Percentiles rank a stretch among this genome's conserved stretches.
Evolutionary conservation across 1,140 invertebrate species (phyloP).

Genomic region (Macrobrachium rosenbergii): DNA sequence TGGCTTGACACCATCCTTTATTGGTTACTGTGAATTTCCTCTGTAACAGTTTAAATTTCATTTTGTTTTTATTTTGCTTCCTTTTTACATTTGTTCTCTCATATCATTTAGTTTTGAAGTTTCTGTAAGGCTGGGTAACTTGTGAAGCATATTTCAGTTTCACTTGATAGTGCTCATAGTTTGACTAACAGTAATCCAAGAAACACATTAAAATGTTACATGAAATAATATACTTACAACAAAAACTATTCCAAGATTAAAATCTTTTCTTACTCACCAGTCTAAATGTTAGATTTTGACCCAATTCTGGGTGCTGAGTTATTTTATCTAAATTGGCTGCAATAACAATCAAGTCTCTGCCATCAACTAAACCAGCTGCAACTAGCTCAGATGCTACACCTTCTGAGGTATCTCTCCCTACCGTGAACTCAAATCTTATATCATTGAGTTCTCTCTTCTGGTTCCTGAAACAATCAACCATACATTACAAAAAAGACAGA

Average conservation of each 20-base stretch:
- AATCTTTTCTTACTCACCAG: constrained; percentile 76
- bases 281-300: constrained; percentile 88
- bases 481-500: not conserved
- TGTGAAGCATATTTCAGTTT: no score
- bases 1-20: no score
- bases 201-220: not conserved
- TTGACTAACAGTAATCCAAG: not conserved
- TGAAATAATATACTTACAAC: not conserved
- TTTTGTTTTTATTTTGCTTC: no score
- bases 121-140: no score
- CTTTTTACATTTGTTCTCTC: no score
- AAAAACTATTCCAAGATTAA: no score
- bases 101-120: no score
- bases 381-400: constrained; percentile 95
- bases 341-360: constrained; percentile 90
- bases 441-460: constrained; percentile 93
- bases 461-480: constrained; percentile 77
- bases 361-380: constrained; percentile 93
- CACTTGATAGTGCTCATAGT: no score
- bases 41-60: no score
- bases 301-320: constrained; percentile 76
- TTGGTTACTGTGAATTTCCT: no score
- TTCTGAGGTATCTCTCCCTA: constrained; percentile 92
- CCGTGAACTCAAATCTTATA: constrained; percentile 95
- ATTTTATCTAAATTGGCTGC: constrained; percentile 93